Base-by-base conservation (phyloP, 1,140 invertebrate species). In the Formica selysi region DNA sequence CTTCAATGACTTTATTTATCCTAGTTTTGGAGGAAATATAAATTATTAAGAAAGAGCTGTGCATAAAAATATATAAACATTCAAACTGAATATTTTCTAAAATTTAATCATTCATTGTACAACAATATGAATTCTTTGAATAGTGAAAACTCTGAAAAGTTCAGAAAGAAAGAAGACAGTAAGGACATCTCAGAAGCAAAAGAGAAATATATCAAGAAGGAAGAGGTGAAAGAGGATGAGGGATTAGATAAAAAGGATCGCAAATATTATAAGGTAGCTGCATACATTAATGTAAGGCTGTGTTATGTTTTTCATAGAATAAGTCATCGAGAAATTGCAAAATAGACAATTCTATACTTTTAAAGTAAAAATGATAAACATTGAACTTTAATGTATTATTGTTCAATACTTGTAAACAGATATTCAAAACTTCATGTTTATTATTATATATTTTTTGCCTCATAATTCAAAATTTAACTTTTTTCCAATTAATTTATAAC, bases 201-300 rank as follows among this genome's bases (percentile, higher is more conserved):
- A 90, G 95, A 96, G 59, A 96, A 96, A 91, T 94, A 95, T 79
- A 86, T 86, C n/a, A 95, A 95, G 91, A 95, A 96, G 89, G 95
- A 95, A 19, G 96, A 96, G 85, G 93, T 94, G 67, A 96, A 96
- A 88, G 94, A 95, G 57, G 95, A 95, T 29, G 95, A 95, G 64
- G 83, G 74, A 19, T 89, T 87, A 89, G 95, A 94, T 67, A 94
- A 92, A 38, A 95, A 95, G 91, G 95, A 96, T 86, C 94, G 95
- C 78, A 94, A 95, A 91, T 94, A 95, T 87, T 95, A 95, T 83
- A 94, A 94, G 90, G 95, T 95, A 93, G 90, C 95, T 95, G 93
- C 65, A 41, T 71, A 10, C 3, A 16, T 83, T 57, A 38, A 32
- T 36, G 26, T 2, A 32, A 59, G 10, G 19, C 2, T 57, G 6